phyloP scores from a whole-genome alignment of 2,888 invertebrate genomes.

The Drosophila cognata region DNA sequence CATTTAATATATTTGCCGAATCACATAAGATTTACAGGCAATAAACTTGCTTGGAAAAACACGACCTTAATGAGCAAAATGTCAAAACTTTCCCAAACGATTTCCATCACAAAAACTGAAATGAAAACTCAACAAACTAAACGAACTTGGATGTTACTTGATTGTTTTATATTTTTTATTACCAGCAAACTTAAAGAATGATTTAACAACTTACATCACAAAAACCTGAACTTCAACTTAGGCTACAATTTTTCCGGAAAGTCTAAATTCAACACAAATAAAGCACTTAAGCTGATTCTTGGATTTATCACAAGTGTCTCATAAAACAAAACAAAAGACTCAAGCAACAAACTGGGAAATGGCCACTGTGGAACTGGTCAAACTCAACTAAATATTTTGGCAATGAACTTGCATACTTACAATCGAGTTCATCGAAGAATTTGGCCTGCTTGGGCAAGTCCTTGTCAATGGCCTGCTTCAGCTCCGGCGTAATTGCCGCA shows the following conservation, averaged over 20 bases:
- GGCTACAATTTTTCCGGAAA: neutral
- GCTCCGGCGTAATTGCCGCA: constrained; percentile 75
- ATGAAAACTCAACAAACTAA: neutral
- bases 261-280: neutral
- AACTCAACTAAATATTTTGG: constrained; percentile 52
- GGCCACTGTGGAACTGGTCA: accelerated
- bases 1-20: constrained; percentile 17
- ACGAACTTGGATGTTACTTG: neutral
- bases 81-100: neutral
- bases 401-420: constrained; percentile 86
- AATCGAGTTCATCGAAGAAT: constrained; percentile 89
- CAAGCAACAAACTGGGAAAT: constrained; percentile 64
- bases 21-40: constrained; percentile 7
- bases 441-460: constrained; percentile 86
- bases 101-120: neutral
- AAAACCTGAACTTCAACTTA: neutral
- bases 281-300: neutral
- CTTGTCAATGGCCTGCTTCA: constrained; percentile 82
- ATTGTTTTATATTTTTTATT: neutral
- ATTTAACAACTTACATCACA: neutral
- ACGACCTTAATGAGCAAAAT: neutral
- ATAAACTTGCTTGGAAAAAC: neutral
- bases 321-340: constrained; percentile 69
- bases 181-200: neutral
- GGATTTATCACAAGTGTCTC: neutral